Evolutionary conservation across 2,888 invertebrate genomes (phyloP).

Genomic region (Drosophila aldrichi): DNA sequence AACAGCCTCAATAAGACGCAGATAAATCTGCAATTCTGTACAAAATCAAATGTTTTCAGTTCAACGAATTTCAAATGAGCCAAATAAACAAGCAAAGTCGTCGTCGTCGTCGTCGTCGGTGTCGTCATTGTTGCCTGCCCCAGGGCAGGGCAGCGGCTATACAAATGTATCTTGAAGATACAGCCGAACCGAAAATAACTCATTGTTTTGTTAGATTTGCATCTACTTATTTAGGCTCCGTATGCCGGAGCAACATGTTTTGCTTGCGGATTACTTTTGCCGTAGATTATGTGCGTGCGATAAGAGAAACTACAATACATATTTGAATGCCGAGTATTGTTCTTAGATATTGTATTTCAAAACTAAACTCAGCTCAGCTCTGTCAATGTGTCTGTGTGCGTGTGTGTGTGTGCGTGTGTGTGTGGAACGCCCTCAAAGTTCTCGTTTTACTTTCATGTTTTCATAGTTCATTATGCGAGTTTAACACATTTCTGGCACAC

Average conservation of each 20-base stretch:
- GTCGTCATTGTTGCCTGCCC: slow-evolving; percentile 29
- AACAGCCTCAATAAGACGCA: slow-evolving; percentile 29
- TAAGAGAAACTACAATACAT: slow-evolving; percentile 41
- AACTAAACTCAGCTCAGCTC: slow-evolving; percentile 22
- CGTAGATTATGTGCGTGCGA: slow-evolving; percentile 55
- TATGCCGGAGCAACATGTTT: slow-evolving; percentile 43
- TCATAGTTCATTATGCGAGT: slow-evolving; percentile 61
- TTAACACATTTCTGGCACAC: slow-evolving; percentile 64
- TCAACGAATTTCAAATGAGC: slow-evolving; percentile 70
- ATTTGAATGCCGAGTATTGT: slow-evolving; percentile 50
- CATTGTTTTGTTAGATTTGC: slow-evolving; percentile 69
- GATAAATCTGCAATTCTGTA: slow-evolving; percentile 68
- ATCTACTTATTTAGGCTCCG: slow-evolving; percentile 49
- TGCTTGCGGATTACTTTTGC: slow-evolving; percentile 61
- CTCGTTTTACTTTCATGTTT: slow-evolving; percentile 59
- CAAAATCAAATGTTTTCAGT: slow-evolving; percentile 65
- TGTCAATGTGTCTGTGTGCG: not conserved
- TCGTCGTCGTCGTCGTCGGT: slow-evolving; percentile 19
- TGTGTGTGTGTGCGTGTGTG: slow-evolving; percentile 9
- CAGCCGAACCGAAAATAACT: slow-evolving; percentile 51
- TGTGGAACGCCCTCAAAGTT: slow-evolving; percentile 38
- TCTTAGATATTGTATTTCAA: slow-evolving; percentile 49
- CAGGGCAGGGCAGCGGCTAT: slow-evolving; percentile 27
- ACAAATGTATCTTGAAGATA: slow-evolving; percentile 60
- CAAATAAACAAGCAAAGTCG: slow-evolving; percentile 55